Evolutionary conservation across 2,888 invertebrate species (phyloP).

Genomic region (Caenorhabditis panamensis): DNA sequence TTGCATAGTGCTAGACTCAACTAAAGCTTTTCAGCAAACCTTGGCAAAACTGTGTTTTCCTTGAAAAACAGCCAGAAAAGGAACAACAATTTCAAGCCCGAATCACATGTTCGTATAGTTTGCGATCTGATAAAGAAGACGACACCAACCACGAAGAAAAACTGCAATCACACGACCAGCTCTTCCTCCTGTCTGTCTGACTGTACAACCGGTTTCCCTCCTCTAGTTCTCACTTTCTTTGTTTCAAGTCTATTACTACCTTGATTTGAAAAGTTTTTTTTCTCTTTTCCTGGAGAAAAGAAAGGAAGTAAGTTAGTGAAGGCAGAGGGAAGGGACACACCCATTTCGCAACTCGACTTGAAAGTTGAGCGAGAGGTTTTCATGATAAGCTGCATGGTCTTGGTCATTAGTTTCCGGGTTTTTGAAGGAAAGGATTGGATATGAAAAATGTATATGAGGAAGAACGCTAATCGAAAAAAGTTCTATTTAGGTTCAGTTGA

Average conservation of each 20-base stretch:
- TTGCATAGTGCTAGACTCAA: too few species aligned
- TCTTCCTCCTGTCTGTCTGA: conserved; percentile 23
- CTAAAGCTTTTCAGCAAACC: too few species aligned
- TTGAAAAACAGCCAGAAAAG: too few species aligned
- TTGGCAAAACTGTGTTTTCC: too few species aligned
- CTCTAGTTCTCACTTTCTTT: conserved; percentile 21
- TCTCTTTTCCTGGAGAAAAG: background rate
- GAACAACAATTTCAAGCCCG: too few species aligned
- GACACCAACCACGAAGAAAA: too few species aligned
- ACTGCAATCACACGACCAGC: conserved; percentile 45
- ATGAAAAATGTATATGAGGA: too few species aligned
- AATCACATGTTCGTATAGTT: conserved; percentile 24
- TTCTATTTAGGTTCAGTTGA: too few species aligned
- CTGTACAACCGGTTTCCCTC: conserved; percentile 31
- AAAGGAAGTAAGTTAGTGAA: background rate
- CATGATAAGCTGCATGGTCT: conserved; percentile 34
- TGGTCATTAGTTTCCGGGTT: conserved; percentile 37
- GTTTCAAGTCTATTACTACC: conserved; percentile 7
- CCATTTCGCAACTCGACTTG: conserved; percentile 57
- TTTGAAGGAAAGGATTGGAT: background rate
- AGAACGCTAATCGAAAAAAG: too few species aligned
- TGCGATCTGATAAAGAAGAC: conserved; percentile 26
- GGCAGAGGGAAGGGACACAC: conserved; percentile 19
- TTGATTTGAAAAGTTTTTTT: conserved; percentile 13
- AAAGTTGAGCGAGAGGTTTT: too few species aligned